Percentiles rank a stretch among this genome's conserved stretches.
phyloP scores from a whole-genome alignment of 1,140 invertebrate species.

The Brachionus paranguensis region DNA sequence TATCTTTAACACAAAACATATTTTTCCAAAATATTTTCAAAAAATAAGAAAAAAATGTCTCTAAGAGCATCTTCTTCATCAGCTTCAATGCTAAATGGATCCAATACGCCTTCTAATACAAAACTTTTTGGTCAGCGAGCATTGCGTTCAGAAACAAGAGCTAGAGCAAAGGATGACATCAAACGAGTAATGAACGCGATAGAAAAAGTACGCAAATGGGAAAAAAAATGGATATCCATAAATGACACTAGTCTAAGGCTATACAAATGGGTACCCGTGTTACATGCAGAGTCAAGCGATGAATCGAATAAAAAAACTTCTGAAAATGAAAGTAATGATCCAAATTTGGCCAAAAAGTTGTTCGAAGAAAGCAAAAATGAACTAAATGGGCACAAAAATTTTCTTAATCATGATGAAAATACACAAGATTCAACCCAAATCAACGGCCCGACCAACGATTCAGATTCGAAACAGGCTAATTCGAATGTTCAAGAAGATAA shows the following conservation, averaged over 20 bases:
- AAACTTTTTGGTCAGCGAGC: constrained; percentile 60
- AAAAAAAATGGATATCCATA: constrained; percentile 97
- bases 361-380: neutral
- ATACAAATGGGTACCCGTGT: constrained; percentile 87
- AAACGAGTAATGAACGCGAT: constrained; percentile 96
- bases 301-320: neutral
- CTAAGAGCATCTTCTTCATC: constrained; percentile 1
- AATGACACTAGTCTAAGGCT: constrained; percentile 96
- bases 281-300: neutral
- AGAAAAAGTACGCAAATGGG: constrained; percentile 96
- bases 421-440: constrained; percentile 23
- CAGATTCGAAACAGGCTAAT: neutral
- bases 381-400: constrained; percentile 7
- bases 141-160: constrained; percentile 86
- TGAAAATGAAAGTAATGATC: neutral
- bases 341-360: neutral
- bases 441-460: neutral
- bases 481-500: constrained; percentile 15
- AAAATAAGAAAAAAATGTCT: neutral
- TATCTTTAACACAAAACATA: neutral
- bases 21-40: neutral
- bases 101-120: neutral
- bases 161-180: constrained; percentile 95
- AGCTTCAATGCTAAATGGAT: constrained; percentile 7
- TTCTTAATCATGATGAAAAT: constrained; percentile 36